Conservation (phyloP, 2,113 vertebrate species). For the Halichoerus grypus region DNA sequence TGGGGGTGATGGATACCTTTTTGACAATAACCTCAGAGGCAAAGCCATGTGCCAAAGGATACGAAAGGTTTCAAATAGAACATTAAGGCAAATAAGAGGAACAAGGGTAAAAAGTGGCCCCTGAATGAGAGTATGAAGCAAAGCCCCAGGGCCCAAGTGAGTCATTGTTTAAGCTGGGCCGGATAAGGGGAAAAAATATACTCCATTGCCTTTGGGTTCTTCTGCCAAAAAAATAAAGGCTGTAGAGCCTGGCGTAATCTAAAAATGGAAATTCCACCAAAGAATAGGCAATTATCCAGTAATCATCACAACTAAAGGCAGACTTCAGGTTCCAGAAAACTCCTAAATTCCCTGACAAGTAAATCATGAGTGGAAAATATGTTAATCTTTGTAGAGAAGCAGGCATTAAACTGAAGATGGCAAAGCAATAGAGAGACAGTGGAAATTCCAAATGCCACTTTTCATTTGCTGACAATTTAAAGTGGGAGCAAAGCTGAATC, state of each 20-base stretch:
- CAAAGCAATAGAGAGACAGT: not conserved
- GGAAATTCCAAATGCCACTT: conserved; percentile 48
- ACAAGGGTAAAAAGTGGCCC: conserved; percentile 62
- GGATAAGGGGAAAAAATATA: conserved; percentile 41
- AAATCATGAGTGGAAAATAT: conserved; percentile 43
- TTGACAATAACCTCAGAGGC: conserved; percentile 29
- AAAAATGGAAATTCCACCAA: conserved; percentile 78
- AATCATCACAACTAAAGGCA: conserved; percentile 58
- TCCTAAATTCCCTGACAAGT: conserved; percentile 55
- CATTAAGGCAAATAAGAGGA: conserved; percentile 31
- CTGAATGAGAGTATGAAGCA: conserved; percentile 58
- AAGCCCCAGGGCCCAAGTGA: conserved; percentile 66
- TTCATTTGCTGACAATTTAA: conserved; percentile 38
- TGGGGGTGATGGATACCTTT: not conserved
- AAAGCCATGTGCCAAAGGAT: conserved; percentile 17
- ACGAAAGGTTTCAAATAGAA: conserved; percentile 23
- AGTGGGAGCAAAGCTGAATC: not conserved
- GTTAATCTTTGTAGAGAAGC: conserved; percentile 30
- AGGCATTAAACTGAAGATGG: conserved; percentile 39
- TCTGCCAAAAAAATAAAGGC: conserved; percentile 75
- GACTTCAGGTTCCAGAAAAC: conserved; percentile 62
- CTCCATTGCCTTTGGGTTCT: conserved; percentile 59
- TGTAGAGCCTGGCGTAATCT: conserved; percentile 54
- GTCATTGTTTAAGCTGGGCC: conserved; percentile 74
- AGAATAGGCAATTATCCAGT: conserved; percentile 73